These are phyloP conservation scores for Bothrops alternatus DNA, from an alignment of 2,797 vertebrate genomes.

Conservation along the genomic window DNA sequence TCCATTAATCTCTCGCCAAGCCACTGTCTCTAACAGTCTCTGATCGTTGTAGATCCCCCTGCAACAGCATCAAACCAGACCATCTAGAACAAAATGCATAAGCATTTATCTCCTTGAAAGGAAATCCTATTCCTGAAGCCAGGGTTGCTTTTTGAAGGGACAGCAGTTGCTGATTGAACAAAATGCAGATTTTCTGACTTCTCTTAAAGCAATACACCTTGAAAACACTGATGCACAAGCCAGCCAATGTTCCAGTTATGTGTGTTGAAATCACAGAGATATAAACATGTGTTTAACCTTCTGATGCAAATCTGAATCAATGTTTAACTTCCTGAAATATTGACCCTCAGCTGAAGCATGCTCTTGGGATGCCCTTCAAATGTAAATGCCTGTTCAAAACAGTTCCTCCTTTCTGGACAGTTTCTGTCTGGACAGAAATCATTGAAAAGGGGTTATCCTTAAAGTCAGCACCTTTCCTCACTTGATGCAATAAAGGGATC, in stretches of 20 bases:
- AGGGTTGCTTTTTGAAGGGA: neutral
- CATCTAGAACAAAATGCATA: slow-evolving; percentile 15
- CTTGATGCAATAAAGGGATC: neutral
- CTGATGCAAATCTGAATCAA: neutral
- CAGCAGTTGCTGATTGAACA: neutral
- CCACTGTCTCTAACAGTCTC: slow-evolving; percentile 84
- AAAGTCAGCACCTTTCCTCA: neutral
- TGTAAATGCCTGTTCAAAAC: neutral
- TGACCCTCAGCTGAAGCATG: neutral
- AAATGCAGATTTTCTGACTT: neutral
- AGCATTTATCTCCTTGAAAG: slow-evolving; percentile 17
- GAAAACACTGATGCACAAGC: neutral
- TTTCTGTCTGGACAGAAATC: neutral
- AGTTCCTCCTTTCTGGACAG: neutral
- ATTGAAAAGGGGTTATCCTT: neutral
- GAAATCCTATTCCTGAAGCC: neutral
- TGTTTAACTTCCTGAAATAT: neutral
- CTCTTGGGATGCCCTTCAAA: neutral
- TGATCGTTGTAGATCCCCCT: slow-evolving; percentile 68
- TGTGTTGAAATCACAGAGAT: neutral
- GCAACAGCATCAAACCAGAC: slow-evolving; percentile 44
- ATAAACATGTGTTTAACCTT: neutral
- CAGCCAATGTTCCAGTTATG: neutral
- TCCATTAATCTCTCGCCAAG: slow-evolving; percentile 72
- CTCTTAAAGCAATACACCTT: neutral